phyloP scores from a whole-genome alignment of 1,140 invertebrate species.

The Tetraneura akinire region DNA sequence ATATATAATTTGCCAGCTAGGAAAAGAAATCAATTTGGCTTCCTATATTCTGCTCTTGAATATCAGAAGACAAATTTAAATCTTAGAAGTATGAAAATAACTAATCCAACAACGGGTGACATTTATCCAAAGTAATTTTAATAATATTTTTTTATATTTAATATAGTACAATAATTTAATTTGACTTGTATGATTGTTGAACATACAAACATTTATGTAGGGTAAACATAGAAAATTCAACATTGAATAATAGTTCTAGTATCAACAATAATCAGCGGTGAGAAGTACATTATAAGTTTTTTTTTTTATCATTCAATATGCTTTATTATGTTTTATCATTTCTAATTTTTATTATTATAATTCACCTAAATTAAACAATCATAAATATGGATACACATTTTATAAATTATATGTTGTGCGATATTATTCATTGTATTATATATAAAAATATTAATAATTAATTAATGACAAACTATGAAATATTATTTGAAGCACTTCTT shows the following conservation, averaged over 20 bases:
- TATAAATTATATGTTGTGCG: no score
- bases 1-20: conserved; percentile 26
- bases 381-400: no score
- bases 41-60: conserved; percentile 25
- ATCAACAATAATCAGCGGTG: conserved; percentile 16
- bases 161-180: not conserved
- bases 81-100: conserved; percentile 3
- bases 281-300: not conserved
- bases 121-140: conserved; percentile 61
- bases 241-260: conserved; percentile 1
- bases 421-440: not conserved
- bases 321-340: not conserved
- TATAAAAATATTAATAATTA: not conserved
- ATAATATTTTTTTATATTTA: conserved; percentile 57
- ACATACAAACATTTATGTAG: conserved; percentile 24
- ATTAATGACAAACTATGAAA: not conserved
- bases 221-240: conserved; percentile 1
- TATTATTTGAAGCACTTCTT: not conserved
- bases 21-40: conserved; percentile 27
- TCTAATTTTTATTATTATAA: not conserved
- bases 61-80: conserved; percentile 26
- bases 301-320: not conserved
- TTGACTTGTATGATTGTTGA: not conserved
- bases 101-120: conserved; percentile 65
- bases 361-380: no score